Evolutionary conservation across 2,113 vertebrate genomes (phyloP).

Genomic region (Oxyura jamaicensis): DNA sequence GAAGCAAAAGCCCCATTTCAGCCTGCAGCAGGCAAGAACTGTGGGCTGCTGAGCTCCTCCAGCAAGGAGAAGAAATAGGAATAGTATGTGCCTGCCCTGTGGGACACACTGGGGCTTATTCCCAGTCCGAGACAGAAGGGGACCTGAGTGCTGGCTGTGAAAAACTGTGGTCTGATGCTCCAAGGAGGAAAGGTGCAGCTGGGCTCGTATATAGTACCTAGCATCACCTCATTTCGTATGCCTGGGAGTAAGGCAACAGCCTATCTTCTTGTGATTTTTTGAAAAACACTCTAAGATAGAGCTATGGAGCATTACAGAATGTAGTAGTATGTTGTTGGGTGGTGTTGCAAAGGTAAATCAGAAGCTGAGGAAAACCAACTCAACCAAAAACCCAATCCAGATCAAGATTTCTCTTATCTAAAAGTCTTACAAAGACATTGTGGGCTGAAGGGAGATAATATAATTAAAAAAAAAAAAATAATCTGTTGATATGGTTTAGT

Average conservation of each 20-base stretch:
- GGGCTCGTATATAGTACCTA: accelerated
- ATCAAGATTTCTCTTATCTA: not conserved
- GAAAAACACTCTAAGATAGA: not conserved
- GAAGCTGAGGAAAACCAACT: not conserved
- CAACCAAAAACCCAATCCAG: accelerated
- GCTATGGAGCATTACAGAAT: not conserved
- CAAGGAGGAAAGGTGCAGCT: not conserved
- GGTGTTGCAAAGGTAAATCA: not conserved
- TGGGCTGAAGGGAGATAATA: not conserved
- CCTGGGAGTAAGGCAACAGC: accelerated
- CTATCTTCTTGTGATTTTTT: not conserved
- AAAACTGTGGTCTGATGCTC: not conserved
- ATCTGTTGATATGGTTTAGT: too few relatives aligned
- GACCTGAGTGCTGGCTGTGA: accelerated
- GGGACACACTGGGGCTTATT: not conserved
- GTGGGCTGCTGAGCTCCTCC: not conserved
- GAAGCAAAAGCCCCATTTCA: not conserved
- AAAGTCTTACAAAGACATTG: not conserved
- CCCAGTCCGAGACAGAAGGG: not conserved
- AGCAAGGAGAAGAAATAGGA: not conserved
- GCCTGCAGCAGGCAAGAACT: not conserved
- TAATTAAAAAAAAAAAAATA: not conserved
- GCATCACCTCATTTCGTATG: not conserved
- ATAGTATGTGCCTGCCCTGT: not conserved
- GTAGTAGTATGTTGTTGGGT: not conserved